Percentiles rank a stretch among this genome's conserved stretches.
Evolutionary conservation across 2,888 invertebrate species (phyloP).

Genomic region (Agapostemon virescens): DNA sequence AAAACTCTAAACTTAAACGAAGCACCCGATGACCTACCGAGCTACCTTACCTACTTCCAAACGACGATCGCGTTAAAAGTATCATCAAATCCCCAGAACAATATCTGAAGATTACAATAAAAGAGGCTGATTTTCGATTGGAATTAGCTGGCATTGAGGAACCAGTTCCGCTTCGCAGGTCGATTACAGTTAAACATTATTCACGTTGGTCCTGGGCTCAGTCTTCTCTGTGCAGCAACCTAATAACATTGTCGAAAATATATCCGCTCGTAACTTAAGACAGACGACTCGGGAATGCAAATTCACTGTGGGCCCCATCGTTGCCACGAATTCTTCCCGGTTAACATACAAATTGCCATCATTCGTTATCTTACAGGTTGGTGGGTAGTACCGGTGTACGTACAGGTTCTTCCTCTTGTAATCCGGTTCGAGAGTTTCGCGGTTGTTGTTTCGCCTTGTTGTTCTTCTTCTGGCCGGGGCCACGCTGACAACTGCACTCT

Average conservation of each 20-base stretch:
- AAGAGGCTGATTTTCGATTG: background rate
- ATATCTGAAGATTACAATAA: background rate
- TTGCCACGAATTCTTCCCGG: slow-evolving; percentile 22
- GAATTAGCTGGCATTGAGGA: background rate
- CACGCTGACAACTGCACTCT: slow-evolving; percentile 1
- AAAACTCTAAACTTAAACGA: too few species aligned
- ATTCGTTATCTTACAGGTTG: slow-evolving; percentile 1
- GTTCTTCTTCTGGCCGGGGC: background rate
- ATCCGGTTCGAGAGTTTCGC: background rate
- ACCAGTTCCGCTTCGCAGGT: background rate
- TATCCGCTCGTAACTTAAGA: background rate
- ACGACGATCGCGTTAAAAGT: background rate
- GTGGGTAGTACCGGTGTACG: background rate
- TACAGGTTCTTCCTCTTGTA: background rate
- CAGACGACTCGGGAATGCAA: background rate
- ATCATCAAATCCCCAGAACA: background rate
- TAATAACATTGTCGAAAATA: slow-evolving; percentile 11
- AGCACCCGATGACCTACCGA: background rate
- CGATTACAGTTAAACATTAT: background rate
- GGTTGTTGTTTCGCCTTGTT: background rate
- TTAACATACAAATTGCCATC: slow-evolving; percentile 23
- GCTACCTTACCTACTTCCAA: background rate
- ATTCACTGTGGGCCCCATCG: background rate
- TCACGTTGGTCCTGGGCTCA: background rate
- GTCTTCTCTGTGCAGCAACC: background rate